A percentile compares a stretch with the other conserved stretches of the same genome.
phyloP scores from a whole-genome alignment of 2,888 invertebrate genomes.

The Dryobota labecula region DNA sequence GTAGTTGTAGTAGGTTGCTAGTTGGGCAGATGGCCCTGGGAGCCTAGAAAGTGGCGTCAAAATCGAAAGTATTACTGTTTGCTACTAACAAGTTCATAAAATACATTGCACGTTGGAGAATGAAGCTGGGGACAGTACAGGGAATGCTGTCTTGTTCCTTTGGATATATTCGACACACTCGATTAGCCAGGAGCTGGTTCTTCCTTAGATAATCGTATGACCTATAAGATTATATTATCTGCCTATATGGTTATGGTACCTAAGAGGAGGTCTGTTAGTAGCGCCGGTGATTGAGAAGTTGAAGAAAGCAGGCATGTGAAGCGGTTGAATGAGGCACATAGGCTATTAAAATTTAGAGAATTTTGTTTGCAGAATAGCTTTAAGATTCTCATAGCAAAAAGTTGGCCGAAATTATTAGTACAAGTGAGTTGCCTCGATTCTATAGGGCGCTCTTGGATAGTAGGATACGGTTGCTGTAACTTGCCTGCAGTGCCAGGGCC shows the following conservation, averaged over 20 bases:
- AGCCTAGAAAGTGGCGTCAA: neutral
- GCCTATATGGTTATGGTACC: too few relatives aligned
- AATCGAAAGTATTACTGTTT: neutral
- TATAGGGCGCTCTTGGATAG: constrained; percentile 96
- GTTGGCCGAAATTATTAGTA: constrained; percentile 98
- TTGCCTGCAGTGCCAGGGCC: constrained; percentile 95
- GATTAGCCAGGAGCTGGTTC: too few relatives aligned
- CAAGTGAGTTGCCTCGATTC: constrained; percentile 98
- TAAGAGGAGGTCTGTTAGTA: neutral
- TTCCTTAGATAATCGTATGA: neutral
- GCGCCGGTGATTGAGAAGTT: neutral
- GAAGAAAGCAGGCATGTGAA: neutral
- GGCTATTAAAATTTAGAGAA: too few relatives aligned
- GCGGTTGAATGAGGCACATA: neutral
- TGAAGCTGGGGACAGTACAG: neutral
- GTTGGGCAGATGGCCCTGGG: neutral
- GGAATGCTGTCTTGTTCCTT: neutral
- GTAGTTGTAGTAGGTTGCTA: too few relatives aligned
- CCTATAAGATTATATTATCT: too few relatives aligned
- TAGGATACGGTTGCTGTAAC: constrained; percentile 96
- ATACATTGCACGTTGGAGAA: neutral
- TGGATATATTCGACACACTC: neutral
- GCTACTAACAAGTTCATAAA: neutral
- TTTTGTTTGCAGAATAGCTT: too few relatives aligned
- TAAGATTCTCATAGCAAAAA: too few relatives aligned